Evolutionary conservation across 1,140 invertebrate genomes (phyloP).

Genomic region (Anoplophora glabripennis): DNA sequence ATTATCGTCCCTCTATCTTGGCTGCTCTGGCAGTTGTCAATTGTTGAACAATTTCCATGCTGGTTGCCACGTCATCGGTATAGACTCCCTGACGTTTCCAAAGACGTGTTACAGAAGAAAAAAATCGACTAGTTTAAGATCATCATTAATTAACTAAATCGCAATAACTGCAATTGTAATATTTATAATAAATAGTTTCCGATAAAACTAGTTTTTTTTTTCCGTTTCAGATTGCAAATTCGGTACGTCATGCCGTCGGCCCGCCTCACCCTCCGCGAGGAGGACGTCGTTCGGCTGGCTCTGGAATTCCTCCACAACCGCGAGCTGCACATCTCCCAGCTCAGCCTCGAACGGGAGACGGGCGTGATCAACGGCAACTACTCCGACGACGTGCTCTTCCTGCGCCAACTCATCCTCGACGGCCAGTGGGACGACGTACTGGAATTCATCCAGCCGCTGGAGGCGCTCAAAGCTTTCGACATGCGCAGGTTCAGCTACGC

Average conservation of each 20-base stretch:
- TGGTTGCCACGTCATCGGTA: too few relatives aligned
- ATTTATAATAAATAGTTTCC: not conserved
- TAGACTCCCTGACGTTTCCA: too few relatives aligned
- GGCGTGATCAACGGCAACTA: slow-evolving; percentile 92
- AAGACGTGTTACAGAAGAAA: too few relatives aligned
- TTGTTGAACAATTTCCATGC: too few relatives aligned
- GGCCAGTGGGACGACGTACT: slow-evolving; percentile 98
- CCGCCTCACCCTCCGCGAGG: slow-evolving; percentile 79
- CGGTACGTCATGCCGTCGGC: slow-evolving; percentile 76
- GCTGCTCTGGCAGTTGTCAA: too few relatives aligned
- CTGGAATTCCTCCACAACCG: slow-evolving; percentile 91
- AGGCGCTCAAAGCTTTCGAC: slow-evolving; percentile 75
- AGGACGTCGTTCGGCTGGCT: slow-evolving; percentile 86
- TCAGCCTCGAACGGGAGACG: slow-evolving; percentile 91
- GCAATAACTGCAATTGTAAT: too few relatives aligned
- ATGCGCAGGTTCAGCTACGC: slow-evolving; percentile 79
- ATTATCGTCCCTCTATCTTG: too few relatives aligned
- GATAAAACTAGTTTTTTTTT: slow-evolving; percentile 7
- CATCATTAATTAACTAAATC: too few relatives aligned
- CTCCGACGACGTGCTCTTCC: slow-evolving; percentile 89
- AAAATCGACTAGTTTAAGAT: too few relatives aligned
- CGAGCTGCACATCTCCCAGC: slow-evolving; percentile 84
- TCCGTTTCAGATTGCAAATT: slow-evolving; percentile 58
- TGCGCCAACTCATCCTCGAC: slow-evolving; percentile 91
- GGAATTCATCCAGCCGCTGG: slow-evolving; percentile 94